Conservation (phyloP, 2,113 vertebrate genomes). For the Barnardius zonarius region DNA sequence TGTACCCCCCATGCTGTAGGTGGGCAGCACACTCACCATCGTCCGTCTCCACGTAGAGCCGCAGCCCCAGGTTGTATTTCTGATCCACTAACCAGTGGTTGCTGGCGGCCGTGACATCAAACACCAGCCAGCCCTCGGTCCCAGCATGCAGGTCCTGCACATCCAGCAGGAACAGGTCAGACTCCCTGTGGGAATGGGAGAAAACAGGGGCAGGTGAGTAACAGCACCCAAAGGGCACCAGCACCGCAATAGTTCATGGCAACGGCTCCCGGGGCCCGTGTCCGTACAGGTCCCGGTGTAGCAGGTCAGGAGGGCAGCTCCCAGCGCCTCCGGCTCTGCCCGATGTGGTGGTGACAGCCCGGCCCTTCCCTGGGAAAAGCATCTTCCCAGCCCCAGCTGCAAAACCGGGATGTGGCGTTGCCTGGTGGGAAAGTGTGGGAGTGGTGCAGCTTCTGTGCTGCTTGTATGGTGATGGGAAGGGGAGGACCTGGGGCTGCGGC, state of each 20-base stretch:
- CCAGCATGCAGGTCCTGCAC: constrained; percentile 85
- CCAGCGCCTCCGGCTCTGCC: rapidly evolving
- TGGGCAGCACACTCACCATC: constrained; percentile 76
- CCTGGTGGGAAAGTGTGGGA: neutral
- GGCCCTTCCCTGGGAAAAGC: neutral
- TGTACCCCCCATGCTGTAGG: rapidly evolving
- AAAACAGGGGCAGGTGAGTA: neutral
- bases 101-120: constrained; percentile 90
- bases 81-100: constrained; percentile 85
- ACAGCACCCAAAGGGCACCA: neutral
- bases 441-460: rapidly evolving
- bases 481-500: neutral
- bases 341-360: neutral
- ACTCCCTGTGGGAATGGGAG: constrained; percentile 77
- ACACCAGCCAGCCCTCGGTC: constrained; percentile 92
- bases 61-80: constrained; percentile 85
- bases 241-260: rapidly evolving
- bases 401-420: neutral
- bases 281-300: neutral
- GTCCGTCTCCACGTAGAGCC: constrained; percentile 90
- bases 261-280: neutral
- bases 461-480: neutral
- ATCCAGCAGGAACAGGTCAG: constrained; percentile 91
- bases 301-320: neutral
- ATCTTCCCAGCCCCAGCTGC: rapidly evolving